Base-by-base conservation (phyloP, 2,113 vertebrate species). In the Symphodus melops region DNA sequence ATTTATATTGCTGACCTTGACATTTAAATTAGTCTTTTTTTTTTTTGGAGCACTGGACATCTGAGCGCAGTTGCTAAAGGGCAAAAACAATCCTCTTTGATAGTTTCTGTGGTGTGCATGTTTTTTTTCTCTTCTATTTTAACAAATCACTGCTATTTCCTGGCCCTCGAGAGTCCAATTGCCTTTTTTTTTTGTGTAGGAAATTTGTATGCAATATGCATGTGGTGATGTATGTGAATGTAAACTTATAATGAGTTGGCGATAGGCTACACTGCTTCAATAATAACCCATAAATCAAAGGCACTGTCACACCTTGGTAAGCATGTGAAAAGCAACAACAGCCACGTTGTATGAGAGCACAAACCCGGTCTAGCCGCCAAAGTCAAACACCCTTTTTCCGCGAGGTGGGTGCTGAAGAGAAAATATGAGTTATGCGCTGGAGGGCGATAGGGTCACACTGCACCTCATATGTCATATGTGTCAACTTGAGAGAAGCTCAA, bases 201-300 rank as follows among this genome's bases (percentile, higher is more conserved):
- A 72, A 28, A 79, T 89, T 82, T 89, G 89, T 90, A 90, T 90
- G 89, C 89, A 74, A 88, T 82, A 84, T 86, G 86, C 84, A 83
- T 65, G 69, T 68, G 5, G 71, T 93, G 92, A 93, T 93, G 81
- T 93, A 92, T 93, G 93, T 88, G 87, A 89, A 90, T 82, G 88
- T 90, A 89, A 93, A 93, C 82, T 89, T 85, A 89, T 92, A 92
- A 93, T 91, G 92, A 93, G 90, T 85, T 89, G 91, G 91, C 87
- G 91, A 92, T 89, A 91, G 90, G 92, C 89, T 92, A 92, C 89
- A 86, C 88, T 88, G 92, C 92, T 89, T 91, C 90, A 91, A 91
- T 92, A 93, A 93, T 92, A 94, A 89, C 80, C 90, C 92, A 94
- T 94, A 93, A 92, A 94, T 94, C 92, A 94, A 89, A 89, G 72